Evolutionary conservation across 2,888 invertebrate genomes (phyloP), one percentile per base, ranked within the genome.

Genomic region (Trichacis sp.): DNA sequence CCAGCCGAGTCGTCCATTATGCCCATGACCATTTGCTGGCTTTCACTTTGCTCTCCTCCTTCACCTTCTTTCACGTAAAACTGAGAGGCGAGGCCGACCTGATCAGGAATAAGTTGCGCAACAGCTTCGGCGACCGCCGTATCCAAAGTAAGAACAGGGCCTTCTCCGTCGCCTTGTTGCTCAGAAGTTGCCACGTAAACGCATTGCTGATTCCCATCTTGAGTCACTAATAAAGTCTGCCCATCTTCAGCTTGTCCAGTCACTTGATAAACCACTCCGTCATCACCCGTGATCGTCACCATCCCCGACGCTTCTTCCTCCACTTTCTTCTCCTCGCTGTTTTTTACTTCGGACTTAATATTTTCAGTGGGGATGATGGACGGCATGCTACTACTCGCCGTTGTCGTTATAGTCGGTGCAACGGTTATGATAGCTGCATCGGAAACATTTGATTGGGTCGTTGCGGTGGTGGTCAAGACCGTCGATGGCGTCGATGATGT

Each of bases 161-260:
- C 83, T 38, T 88, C 88, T 11, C 33, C 33, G 52, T 89, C 89
- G 8, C 87, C 87, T 56, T 88, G 80, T 20, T 79, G 87, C 1
- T 88, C 87, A 0, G 72, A 64, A 6, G 83, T 81, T 1, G 90
- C 89, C 2, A 91, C 90, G 74, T 91, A 88, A 1, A 89, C 88
- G 74, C 89, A 91, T 72, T 90, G 90, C 68, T 91, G 92, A 74
- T 93, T 92, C 0, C 92, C 92, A 68, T 93, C 93, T 64, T 91
- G 90, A 1, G 92, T 90, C 45, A 93, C 90, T 46, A 93, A 83
- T 64, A 93, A 86, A 0, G 92, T 92, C 78, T 93, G 92, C 0
- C 92, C 92, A 43, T 91, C 91, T 69, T 92, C 91, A 72, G 92
- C 92, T 76, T 93, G 92, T n/a, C 93, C 92, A 0, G 92, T 90